Evolutionary conservation across 2,888 invertebrate species (phyloP).

Genomic region (Trissolcus japonicus): DNA sequence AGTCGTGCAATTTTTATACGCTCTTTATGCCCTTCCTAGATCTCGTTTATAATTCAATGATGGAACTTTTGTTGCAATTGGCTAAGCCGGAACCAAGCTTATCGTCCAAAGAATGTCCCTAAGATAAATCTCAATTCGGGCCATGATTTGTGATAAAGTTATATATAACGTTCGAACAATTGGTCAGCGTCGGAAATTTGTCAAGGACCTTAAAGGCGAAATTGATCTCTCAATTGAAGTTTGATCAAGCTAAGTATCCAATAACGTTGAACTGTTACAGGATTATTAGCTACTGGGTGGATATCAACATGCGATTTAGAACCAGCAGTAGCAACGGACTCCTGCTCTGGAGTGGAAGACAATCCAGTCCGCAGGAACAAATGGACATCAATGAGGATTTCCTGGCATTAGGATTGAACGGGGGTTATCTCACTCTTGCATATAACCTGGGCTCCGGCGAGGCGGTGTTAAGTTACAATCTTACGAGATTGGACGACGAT

Average conservation of each 20-base stretch:
- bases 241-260: slow-evolving; percentile 29
- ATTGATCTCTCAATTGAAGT: slow-evolving; percentile 29
- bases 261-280: slow-evolving; percentile 75
- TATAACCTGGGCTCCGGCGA: slow-evolving; percentile 94
- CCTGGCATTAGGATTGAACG: slow-evolving; percentile 89
- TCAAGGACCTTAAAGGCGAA: slow-evolving; percentile 28
- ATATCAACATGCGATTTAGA: slow-evolving; percentile 92
- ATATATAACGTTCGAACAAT: background rate
- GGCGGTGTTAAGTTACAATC: slow-evolving; percentile 89
- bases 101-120: no score
- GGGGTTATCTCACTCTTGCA: slow-evolving; percentile 85
- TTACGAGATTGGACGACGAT: slow-evolving; percentile 91
- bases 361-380: slow-evolving; percentile 75
- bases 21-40: no score
- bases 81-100: no score
- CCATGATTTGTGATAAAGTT: no score
- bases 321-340: slow-evolving; percentile 84
- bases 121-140: slow-evolving; percentile 34
- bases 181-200: slow-evolving; percentile 37
- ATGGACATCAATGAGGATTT: slow-evolving; percentile 84
- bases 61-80: no score
- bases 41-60: no score
- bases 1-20: no score
- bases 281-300: slow-evolving; percentile 88
- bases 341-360: slow-evolving; percentile 90